phyloP scores from a whole-genome alignment of 2,797 vertebrate species.

The Trematomus bernacchii region DNA sequence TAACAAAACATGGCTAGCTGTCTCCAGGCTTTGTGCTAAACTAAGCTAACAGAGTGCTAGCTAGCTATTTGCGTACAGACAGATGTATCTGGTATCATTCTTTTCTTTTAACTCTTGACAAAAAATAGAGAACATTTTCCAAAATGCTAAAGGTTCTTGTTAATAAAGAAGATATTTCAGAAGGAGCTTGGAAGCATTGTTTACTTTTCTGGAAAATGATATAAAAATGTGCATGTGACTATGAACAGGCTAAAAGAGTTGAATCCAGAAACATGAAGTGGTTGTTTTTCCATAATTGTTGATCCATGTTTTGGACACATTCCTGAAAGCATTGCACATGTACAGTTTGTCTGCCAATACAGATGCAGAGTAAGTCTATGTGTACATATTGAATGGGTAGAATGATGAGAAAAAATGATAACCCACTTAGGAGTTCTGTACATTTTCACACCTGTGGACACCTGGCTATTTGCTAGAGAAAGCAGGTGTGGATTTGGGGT shows the following conservation, averaged over 20 bases:
- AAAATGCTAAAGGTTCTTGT: neutral
- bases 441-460: slow-evolving; percentile 13
- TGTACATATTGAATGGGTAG: slow-evolving; percentile 5
- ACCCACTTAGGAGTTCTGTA: neutral
- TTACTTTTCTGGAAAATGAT: neutral
- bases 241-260: neutral
- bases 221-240: neutral
- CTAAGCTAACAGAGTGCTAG: slow-evolving; percentile 3
- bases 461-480: slow-evolving; percentile 19
- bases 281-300: neutral
- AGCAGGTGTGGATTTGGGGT: slow-evolving; percentile 8
- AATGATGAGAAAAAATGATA: neutral
- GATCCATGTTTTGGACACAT: neutral
- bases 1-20: neutral
- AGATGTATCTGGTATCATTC: neutral
- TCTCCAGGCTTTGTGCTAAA: slow-evolving; percentile 12
- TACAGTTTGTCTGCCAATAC: neutral
- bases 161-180: neutral
- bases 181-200: neutral
- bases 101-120: neutral
- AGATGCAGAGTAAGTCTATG: slow-evolving; percentile 3
- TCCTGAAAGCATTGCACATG: neutral
- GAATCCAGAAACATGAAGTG: neutral
- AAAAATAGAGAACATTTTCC: neutral
- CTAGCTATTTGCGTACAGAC: neutral